These are phyloP conservation scores for Rhyacophila brunnea DNA, from an alignment of 1,140 invertebrate genomes.

Conservation along the genomic window DNA sequence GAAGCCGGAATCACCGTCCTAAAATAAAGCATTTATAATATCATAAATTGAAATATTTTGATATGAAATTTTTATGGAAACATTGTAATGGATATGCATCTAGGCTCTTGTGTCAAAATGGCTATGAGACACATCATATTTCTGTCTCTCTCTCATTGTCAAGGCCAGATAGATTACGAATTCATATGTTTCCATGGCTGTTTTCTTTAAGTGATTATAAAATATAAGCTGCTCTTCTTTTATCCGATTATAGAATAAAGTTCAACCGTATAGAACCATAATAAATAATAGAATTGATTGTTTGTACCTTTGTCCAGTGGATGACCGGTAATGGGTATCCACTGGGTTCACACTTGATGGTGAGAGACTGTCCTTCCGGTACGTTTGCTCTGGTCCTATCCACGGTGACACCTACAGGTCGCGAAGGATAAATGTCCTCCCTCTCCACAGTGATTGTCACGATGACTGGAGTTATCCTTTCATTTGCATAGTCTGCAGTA, in stretches of 20 bases:
- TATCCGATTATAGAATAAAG: no score
- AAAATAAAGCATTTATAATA: neutral
- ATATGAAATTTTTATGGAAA: no score
- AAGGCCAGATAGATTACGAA: no score
- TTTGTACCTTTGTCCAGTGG: conserved; percentile 73
- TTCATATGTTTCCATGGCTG: no score
- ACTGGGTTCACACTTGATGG: conserved; percentile 70
- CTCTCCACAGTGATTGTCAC: conserved; percentile 38
- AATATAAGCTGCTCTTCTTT: no score
- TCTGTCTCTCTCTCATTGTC: no score
- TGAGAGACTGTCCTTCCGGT: conserved; percentile 74
- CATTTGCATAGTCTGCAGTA: conserved; percentile 46
- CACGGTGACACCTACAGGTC: conserved; percentile 57
- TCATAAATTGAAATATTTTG: neutral
- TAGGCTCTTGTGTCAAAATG: no score
- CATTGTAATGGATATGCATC: no score
- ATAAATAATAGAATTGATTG: neutral
- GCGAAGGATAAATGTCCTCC: conserved; percentile 29
- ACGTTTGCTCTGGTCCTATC: conserved; percentile 69
- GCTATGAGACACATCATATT: no score
- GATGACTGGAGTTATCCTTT: conserved; percentile 34
- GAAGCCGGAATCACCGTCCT: conserved; percentile 6
- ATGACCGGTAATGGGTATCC: conserved; percentile 70
- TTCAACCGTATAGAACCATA: neutral
- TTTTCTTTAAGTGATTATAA: no score